Base-by-base conservation (phyloP, 1,140 invertebrate genomes). In the Euwallacea similis region DNA sequence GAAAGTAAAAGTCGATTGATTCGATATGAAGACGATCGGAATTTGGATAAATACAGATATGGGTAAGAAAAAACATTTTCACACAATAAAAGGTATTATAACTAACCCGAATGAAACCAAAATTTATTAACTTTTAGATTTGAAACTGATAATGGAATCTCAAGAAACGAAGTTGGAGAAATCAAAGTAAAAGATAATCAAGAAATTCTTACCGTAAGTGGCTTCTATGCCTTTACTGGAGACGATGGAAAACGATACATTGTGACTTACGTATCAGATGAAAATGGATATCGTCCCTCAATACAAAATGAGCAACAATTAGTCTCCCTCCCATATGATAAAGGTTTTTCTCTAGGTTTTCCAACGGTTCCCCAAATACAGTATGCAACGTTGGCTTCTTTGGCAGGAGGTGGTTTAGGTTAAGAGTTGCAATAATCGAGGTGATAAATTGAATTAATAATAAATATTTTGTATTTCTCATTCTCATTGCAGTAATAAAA, bases 101-200 rank as follows among this genome's bases (percentile, higher is more conserved):
- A 33, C 21, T 4, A 33, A 33, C 21, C 21, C 4, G 21, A 33
- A 33, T 33, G 21, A 33, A n/a, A n/a, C n/a, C 21, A 4, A 33
- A 33, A 33, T 33, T 33, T 33, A 4, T 4, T 33, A 33, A 33
- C 4, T 50, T 50, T 50, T 13, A 50, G 46, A 2, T 50, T 50
- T 50, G 46, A 50, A 50, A 50, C 46, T 50, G 46, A 50, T 7
- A 50, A 50, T 50, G 46, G 46, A 50, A 50, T 50, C 13, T 50
- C 46, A 10, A 2, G 46, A 13, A 3, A 10, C 9, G 46, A 50
- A 50, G 6, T 10, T 50, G 46, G 46, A 3, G 6, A 4, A 50
- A 50, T 50, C 46, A 50, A 50, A 50, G 13, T 13, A 7, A 13
- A 2, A 50, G 13, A 50, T 13, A 50, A 50, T 6, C 2, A 50